A percentile compares a stretch with the other conserved stretches of the same genome.
Conservation (phyloP, 1,140 invertebrate species). For the Caenorhabditis tropicalis region DNA sequence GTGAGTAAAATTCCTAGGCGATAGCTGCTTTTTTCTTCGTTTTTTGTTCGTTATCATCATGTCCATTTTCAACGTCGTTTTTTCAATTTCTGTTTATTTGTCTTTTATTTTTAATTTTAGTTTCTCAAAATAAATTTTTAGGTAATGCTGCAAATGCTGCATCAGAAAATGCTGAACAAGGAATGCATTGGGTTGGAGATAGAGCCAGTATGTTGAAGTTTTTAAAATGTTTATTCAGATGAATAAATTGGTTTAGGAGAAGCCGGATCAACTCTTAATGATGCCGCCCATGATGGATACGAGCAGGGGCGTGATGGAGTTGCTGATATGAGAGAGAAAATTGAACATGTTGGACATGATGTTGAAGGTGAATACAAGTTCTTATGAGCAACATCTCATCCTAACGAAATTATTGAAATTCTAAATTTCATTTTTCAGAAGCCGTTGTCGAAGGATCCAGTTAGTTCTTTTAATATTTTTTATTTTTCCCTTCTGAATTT, state of each 20-base stretch:
- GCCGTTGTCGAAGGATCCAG: conserved; percentile 12
- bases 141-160: neutral
- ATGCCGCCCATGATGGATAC: conserved; percentile 6
- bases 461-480: conserved; percentile 17
- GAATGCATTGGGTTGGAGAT: conserved; percentile 17
- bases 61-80: conserved; percentile 2
- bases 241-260: neutral
- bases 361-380: neutral
- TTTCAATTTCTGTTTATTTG: neutral
- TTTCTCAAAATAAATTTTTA: neutral
- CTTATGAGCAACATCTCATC: neutral
- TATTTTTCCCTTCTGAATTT: neutral
- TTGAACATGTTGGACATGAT: conserved; percentile 12
- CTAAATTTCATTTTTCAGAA: neutral
- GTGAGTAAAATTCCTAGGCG: conserved; percentile 13
- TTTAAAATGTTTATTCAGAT: neutral
- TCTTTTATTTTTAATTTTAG: neutral
- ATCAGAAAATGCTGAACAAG: conserved; percentile 20
- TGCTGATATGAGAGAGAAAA: conserved; percentile 23
- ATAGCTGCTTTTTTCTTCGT: neutral
- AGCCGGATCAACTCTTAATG: neutral
- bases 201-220: conserved; percentile 11
- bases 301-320: conserved; percentile 2
- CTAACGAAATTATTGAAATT: neutral
- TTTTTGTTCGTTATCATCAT: neutral